phyloP scores from a whole-genome alignment of 1,140 invertebrate genomes.

The Apis mellifera region DNA sequence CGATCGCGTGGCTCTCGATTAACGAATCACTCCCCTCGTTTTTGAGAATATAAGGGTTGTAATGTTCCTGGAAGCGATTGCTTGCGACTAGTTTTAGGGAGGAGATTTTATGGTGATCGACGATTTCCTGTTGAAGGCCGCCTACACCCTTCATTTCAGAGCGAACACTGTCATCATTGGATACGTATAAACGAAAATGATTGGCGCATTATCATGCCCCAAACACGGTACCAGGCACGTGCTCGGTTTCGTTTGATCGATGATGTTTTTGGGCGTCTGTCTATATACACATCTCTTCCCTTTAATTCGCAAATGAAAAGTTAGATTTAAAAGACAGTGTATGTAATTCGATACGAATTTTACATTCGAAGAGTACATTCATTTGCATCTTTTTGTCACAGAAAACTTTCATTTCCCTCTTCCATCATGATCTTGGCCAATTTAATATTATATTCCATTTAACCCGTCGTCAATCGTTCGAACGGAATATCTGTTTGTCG shows the following conservation, averaged over 20 bases:
- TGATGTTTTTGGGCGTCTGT: background rate
- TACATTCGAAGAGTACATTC: background rate
- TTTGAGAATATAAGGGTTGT: background rate
- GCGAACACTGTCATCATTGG: constrained; percentile 26
- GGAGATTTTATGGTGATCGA: constrained; percentile 45
- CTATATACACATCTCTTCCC: no score
- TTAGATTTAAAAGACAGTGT: background rate
- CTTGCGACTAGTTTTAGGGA: constrained; percentile 1
- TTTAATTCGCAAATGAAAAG: no score
- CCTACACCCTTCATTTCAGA: constrained; percentile 29
- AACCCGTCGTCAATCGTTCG: background rate
- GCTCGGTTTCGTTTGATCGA: constrained; percentile 36
- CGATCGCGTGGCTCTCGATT: background rate
- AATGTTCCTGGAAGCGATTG: background rate
- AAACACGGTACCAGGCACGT: background rate
- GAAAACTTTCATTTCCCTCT: background rate
- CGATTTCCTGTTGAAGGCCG: constrained; percentile 12
- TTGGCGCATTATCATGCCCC: constrained; percentile 17
- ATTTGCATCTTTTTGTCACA: constrained; percentile 2
- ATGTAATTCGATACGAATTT: background rate
- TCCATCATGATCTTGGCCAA: background rate
- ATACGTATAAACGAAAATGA: constrained; percentile 13
- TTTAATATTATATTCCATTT: no score
- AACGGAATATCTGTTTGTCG: constrained; percentile 14
- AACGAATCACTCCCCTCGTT: background rate